These are phyloP conservation scores for Bellardia pandia DNA, from an alignment of 2,888 invertebrate species.

Conservation along the genomic window DNA sequence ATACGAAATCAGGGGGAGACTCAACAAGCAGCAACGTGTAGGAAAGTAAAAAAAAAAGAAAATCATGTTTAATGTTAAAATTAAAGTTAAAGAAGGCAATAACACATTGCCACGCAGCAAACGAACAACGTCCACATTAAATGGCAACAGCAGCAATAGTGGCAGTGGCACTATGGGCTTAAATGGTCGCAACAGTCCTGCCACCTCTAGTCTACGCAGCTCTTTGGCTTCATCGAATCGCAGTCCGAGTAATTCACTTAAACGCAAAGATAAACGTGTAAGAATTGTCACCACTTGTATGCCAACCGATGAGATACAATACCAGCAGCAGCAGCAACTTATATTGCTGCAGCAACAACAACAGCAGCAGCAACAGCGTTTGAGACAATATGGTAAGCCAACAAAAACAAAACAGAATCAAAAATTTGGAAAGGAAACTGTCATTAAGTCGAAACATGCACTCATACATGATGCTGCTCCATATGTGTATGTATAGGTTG, in stretches of 20 bases:
- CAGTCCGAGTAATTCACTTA: conserved; percentile 81
- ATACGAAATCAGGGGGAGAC: not conserved
- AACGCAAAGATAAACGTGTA: conserved; percentile 83
- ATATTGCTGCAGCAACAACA: conserved; percentile 55
- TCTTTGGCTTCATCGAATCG: conserved; percentile 82
- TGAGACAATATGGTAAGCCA: conserved; percentile 66
- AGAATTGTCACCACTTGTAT: conserved; percentile 83
- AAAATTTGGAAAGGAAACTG: conserved; percentile 15
- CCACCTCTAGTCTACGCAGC: conserved; percentile 82
- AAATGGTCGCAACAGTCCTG: conserved; percentile 81
- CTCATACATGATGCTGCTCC: not conserved
- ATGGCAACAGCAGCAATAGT: conserved; percentile 50
- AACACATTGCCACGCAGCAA: conserved; percentile 82
- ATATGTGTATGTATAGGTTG: not conserved
- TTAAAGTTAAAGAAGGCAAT: conserved; percentile 84
- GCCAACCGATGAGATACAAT: conserved; percentile 65
- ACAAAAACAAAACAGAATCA: conserved; percentile 1
- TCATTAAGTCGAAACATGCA: conserved; percentile 15
- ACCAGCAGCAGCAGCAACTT: conserved; percentile 62
- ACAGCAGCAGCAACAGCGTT: conserved; percentile 58
- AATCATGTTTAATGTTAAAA: conserved; percentile 84
- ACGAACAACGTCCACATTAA: conserved; percentile 75
- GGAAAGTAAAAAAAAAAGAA: conserved; percentile 16
- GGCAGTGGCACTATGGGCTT: conserved; percentile 56
- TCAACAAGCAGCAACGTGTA: conserved; percentile 9